Conservation (phyloP, 2,113 vertebrate genomes). For the Spermophilus dauricus region DNA sequence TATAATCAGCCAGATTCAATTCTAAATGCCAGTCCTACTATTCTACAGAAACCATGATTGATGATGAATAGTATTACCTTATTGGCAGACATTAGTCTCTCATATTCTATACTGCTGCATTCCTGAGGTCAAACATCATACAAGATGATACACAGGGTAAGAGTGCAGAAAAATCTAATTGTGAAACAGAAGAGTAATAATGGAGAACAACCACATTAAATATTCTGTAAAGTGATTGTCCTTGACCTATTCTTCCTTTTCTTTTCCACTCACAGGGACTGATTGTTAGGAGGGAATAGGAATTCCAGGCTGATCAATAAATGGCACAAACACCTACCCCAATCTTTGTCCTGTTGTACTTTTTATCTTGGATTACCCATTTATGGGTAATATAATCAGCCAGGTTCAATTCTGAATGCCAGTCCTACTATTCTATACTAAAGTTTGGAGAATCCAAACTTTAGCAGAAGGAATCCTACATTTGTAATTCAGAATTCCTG, state of each 20-base stretch:
- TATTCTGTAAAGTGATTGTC: background rate
- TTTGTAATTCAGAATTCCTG: background rate
- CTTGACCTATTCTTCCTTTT: background rate
- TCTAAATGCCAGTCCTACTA: background rate
- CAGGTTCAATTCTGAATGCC: no score
- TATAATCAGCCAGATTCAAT: background rate
- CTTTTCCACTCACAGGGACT: background rate
- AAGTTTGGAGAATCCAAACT: background rate
- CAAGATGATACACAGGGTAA: background rate
- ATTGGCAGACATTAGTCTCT: background rate
- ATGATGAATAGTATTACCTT: background rate
- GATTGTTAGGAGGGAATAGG: background rate
- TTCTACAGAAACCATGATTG: background rate
- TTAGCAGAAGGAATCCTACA: background rate
- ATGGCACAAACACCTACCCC: background rate
- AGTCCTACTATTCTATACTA: no score
- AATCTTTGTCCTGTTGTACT: background rate
- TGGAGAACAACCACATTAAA: background rate
- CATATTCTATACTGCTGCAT: background rate
- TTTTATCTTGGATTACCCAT: background rate
- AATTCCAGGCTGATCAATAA: background rate
- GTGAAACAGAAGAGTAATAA: conserved; percentile 39
- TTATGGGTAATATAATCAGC: no score
- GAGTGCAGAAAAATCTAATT: background rate
- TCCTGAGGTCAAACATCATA: background rate